phyloP scores from a whole-genome alignment of 1,140 invertebrate species.

The Harpegnathos saltator region DNA sequence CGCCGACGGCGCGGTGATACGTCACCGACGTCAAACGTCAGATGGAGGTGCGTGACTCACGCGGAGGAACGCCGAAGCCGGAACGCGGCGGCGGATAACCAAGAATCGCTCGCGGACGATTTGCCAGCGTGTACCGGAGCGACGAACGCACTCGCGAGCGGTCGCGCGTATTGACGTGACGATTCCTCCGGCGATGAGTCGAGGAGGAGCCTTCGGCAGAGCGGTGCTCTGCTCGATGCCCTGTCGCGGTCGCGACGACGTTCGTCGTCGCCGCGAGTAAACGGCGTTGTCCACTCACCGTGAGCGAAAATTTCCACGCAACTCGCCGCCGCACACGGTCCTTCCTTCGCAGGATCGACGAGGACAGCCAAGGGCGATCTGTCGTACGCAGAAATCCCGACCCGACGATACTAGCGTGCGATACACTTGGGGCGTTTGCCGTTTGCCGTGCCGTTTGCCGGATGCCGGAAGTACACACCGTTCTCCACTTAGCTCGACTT shows the following conservation, averaged over 20 bases:
- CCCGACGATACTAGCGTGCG: conserved; percentile 49
- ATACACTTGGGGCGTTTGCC: conserved; percentile 80
- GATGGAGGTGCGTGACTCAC: conserved; percentile 30
- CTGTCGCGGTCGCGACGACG: neutral
- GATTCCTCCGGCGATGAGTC: neutral
- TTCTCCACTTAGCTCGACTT: conserved; percentile 27
- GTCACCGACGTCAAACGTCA: conserved; percentile 24
- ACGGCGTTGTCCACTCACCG: conserved; percentile 46
- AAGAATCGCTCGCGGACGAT: neutral
- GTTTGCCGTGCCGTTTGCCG: conserved; percentile 82
- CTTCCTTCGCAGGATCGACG: conserved; percentile 14
- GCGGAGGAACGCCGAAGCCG: conserved; percentile 2
- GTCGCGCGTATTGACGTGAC: neutral
- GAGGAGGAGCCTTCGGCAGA: neutral
- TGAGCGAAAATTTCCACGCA: conserved; percentile 1
- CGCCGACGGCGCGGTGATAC: neutral
- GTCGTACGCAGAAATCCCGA: conserved; percentile 10
- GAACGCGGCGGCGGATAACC: conserved; percentile 6
- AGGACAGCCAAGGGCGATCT: conserved; percentile 42
- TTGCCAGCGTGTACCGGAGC: neutral
- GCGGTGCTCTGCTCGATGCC: neutral
- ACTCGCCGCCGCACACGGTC: conserved; percentile 2
- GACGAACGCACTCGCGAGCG: neutral
- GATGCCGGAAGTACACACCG: conserved; percentile 72
- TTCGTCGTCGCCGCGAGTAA: neutral